These are phyloP conservation scores for Meloidogyne exigua DNA, from an alignment of 1,140 invertebrate species.

Conservation along the genomic window DNA sequence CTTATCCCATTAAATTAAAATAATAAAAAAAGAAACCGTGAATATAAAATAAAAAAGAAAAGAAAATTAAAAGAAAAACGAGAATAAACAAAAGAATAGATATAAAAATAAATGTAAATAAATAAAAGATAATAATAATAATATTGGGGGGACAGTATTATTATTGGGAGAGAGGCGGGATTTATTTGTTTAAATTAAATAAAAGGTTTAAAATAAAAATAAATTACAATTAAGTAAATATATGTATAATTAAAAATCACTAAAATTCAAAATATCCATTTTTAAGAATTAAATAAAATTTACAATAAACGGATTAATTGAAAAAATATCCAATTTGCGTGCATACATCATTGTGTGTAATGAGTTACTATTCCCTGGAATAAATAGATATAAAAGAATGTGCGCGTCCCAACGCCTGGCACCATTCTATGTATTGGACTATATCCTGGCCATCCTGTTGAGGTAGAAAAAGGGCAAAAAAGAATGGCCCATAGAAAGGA, in stretches of 20 bases:
- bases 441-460: background rate
- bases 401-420: background rate
- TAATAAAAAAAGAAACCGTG: background rate
- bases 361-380: background rate
- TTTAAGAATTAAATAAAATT: too few species aligned
- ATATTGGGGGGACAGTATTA: background rate
- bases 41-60: background rate
- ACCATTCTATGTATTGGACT: conserved; percentile 22
- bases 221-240: too few species aligned
- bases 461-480: background rate
- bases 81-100: background rate
- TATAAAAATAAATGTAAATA: background rate
- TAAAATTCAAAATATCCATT: too few species aligned
- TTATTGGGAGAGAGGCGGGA: background rate
- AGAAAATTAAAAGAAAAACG: background rate
- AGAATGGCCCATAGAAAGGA: background rate
- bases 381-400: conserved; percentile 10
- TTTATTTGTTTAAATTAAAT: too few species aligned
- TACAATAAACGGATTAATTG: too few species aligned
- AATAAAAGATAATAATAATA: background rate
- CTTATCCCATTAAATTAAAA: background rate
- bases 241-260: too few species aligned
- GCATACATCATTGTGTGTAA: background rate
- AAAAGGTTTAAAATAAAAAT: too few species aligned
- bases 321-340: background rate